Evolutionary conservation across 2,888 invertebrate species (phyloP).

Genomic region (Clepsis dumicolana): DNA sequence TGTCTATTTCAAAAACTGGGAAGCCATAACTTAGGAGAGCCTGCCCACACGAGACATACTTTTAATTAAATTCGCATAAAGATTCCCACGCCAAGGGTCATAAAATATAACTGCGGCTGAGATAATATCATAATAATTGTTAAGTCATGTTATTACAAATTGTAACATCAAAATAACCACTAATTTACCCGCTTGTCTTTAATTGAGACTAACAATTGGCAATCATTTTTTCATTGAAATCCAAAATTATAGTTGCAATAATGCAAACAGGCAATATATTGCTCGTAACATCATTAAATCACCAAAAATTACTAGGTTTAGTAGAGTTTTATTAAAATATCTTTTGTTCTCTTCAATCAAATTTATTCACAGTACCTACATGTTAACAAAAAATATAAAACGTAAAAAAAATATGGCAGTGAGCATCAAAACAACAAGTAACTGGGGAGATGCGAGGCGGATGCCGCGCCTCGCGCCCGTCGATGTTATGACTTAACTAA

Average conservation of each 20-base stretch:
- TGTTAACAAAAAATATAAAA: constrained; percentile 62
- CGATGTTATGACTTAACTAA: constrained; percentile 26
- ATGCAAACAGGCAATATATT: constrained; percentile 2
- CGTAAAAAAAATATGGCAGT: constrained; percentile 72
- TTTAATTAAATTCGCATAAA: constrained; percentile 42
- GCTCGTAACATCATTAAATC: constrained; percentile 22
- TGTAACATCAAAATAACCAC: constrained; percentile 23
- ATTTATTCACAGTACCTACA: constrained; percentile 51
- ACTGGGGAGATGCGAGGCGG: constrained; percentile 49
- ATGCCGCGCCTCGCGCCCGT: constrained; percentile 46
- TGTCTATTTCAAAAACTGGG: constrained; percentile 43
- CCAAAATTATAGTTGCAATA: constrained; percentile 20
- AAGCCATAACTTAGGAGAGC: constrained; percentile 45
- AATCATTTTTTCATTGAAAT: constrained; percentile 14
- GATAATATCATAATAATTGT: constrained; percentile 39
- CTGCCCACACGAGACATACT: constrained; percentile 41
- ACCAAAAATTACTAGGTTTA: constrained; percentile 15
- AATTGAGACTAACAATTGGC: constrained; percentile 26
- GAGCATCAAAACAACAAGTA: constrained; percentile 56
- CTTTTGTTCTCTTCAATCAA: constrained; percentile 37
- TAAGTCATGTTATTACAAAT: constrained; percentile 35
- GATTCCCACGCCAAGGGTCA: constrained; percentile 40
- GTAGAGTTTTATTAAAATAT: constrained; percentile 30
- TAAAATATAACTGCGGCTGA: constrained; percentile 26
- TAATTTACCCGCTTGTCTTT: constrained; percentile 15